Base-by-base conservation (phyloP, 2,888 invertebrate species). In the Drosophila prolongata region DNA sequence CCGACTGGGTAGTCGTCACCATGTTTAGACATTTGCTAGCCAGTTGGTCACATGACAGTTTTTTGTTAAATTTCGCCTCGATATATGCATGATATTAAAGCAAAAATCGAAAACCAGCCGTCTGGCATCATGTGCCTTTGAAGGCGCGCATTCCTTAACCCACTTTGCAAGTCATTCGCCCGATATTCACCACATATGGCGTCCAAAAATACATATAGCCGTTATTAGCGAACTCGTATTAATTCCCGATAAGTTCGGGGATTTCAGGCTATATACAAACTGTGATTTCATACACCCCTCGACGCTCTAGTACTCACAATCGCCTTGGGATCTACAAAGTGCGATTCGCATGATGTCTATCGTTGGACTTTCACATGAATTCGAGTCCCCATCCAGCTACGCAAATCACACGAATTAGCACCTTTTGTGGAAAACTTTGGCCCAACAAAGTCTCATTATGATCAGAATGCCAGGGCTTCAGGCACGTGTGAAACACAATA, bases 21-120 rank as follows among this genome's bases (percentile, higher is more conserved):
- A 84, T 77, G 79, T 77, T 79, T 81, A 83, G 83, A 81, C 85
- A 76, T 76, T 84, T 65, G 81, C 81, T 65, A 87, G 85, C 72
- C 87, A 81, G 75, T 67, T 79, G 69, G 84, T 83, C 83, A 83
- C 85, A 83, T 83, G 83, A 83, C 80, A 62, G 57, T 61, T 40
- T 60, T 54, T 50, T 68, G 68, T 42, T 53, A 13, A 59, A 47
- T 49, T 71, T 66, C 27, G 24, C 38, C 24, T 62, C 65, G 47
- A 78, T 76, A 71, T 78, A 79, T 73, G 76, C 77, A 75, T 70
- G 70, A 66, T 30, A 66, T 47, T 52, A 53, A 67, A 37, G 59
- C 52, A 19, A 47, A 70, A 52, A 52, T 46, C 14, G 50, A 52
- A 62, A 56, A 74, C 57, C 56, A 61, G 55, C 69, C 60, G 40